phyloP scores from a whole-genome alignment of 1,140 invertebrate species.

The Ylistrum balloti region DNA sequence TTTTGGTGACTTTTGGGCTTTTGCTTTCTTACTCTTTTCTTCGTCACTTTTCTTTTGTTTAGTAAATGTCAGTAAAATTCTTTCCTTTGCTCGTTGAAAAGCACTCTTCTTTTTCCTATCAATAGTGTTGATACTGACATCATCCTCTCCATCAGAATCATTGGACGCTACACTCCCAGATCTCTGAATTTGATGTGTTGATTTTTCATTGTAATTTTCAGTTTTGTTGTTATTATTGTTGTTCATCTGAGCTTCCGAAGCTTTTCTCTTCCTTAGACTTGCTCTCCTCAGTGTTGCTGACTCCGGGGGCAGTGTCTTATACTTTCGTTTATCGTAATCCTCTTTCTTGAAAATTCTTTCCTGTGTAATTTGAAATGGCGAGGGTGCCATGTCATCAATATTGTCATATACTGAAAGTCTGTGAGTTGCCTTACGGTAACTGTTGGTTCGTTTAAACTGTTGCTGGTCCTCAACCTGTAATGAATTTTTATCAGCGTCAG shows the following conservation, averaged over 20 bases:
- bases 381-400: background rate
- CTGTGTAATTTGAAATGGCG: background rate
- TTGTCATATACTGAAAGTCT: slow-evolving; percentile 43
- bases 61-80: slow-evolving; percentile 62
- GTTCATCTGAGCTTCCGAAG: background rate
- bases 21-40: slow-evolving; percentile 30
- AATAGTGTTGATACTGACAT: slow-evolving; percentile 41
- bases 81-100: slow-evolving; percentile 66
- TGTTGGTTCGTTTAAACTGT: slow-evolving; percentile 53
- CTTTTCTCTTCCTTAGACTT: slow-evolving; percentile 28
- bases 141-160: slow-evolving; percentile 60
- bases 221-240: slow-evolving; percentile 7
- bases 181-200: slow-evolving; percentile 45
- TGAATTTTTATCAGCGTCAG: background rate
- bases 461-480: background rate
- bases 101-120: slow-evolving; percentile 68
- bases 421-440: slow-evolving; percentile 54
- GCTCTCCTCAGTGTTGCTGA: background rate
- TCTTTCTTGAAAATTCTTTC: slow-evolving; percentile 53
- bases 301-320: slow-evolving; percentile 49
- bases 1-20: background rate
- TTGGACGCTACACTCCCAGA: slow-evolving; percentile 57
- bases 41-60: slow-evolving; percentile 57
- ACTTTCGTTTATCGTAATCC: slow-evolving; percentile 55
- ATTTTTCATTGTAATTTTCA: background rate